Evolutionary conservation across 2,797 vertebrate species (phyloP).

Genomic region (Champsocephalus esox): DNA sequence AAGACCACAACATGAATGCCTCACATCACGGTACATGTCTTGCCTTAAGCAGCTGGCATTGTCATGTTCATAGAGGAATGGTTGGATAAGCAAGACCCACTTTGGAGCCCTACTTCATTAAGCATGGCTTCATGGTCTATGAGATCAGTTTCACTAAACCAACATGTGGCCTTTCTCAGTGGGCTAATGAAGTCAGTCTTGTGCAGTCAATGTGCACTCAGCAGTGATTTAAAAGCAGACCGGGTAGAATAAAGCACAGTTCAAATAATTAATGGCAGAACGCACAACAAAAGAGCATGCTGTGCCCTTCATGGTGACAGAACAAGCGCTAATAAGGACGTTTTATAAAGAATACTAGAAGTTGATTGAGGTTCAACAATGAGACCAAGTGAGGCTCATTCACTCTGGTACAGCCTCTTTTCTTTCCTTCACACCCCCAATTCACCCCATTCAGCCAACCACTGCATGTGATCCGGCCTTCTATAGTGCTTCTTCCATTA

Average conservation of each 20-base stretch:
- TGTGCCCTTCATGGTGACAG: slow-evolving; percentile 14
- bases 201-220: not conserved
- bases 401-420: not conserved
- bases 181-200: slow-evolving; percentile 2
- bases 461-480: not conserved
- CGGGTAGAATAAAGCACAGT: not conserved
- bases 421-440: not conserved
- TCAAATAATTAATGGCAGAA: slow-evolving; percentile 12
- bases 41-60: slow-evolving; percentile 1
- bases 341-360: slow-evolving; percentile 4
- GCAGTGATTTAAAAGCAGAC: slow-evolving; percentile 7
- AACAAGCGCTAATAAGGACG: not conserved
- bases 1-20: not conserved
- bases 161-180: slow-evolving; percentile 3
- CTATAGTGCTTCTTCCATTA: not conserved
- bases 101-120: not conserved
- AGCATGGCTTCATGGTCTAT: slow-evolving; percentile 1
- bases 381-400: not conserved
- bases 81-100: not conserved
- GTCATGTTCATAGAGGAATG: not conserved
- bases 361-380: slow-evolving; percentile 12
- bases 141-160: slow-evolving; percentile 24
- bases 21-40: not conserved
- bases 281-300: not conserved
- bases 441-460: not conserved